phyloP scores from a whole-genome alignment of 2,797 vertebrate species.

The Anguilla megastoma region DNA sequence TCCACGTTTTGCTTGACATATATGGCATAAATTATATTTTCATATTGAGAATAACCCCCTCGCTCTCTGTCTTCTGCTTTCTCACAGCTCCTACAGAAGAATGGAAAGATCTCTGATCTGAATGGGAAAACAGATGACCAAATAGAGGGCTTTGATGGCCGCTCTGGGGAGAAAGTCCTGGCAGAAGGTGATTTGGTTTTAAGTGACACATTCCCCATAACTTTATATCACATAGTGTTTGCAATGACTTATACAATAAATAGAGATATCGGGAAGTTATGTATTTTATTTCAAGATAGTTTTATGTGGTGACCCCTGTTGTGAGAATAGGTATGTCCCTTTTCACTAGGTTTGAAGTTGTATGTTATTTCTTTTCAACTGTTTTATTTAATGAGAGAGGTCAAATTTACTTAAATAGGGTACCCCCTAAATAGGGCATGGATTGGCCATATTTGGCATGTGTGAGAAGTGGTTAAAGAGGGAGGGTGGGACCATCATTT shows the following conservation, averaged over 20 bases:
- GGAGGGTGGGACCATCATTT: not conserved
- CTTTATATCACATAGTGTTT: constrained; percentile 32
- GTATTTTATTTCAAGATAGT: constrained; percentile 35
- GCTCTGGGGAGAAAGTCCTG: constrained; percentile 42
- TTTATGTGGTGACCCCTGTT: not conserved
- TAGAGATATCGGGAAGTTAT: constrained; percentile 17
- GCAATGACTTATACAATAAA: constrained; percentile 46
- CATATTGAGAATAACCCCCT: not conserved
- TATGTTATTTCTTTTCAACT: not conserved
- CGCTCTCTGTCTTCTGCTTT: not conserved
- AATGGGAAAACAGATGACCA: constrained; percentile 56
- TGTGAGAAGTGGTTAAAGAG: no score
- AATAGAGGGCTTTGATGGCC: constrained; percentile 40
- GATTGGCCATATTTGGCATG: no score
- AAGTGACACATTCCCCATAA: not conserved
- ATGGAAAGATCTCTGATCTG: constrained; percentile 62
- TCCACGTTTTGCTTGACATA: no score
- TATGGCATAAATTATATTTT: not conserved
- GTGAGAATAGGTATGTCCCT: not conserved
- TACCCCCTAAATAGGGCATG: no score
- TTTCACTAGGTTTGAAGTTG: not conserved
- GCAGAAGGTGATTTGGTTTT: constrained; percentile 38
- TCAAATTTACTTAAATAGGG: not conserved
- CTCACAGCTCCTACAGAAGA: constrained; percentile 67
- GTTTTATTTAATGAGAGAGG: not conserved